Evolutionary conservation across 2,888 invertebrate genomes (phyloP).

Genomic region (Nesidiocoris tenuis): DNA sequence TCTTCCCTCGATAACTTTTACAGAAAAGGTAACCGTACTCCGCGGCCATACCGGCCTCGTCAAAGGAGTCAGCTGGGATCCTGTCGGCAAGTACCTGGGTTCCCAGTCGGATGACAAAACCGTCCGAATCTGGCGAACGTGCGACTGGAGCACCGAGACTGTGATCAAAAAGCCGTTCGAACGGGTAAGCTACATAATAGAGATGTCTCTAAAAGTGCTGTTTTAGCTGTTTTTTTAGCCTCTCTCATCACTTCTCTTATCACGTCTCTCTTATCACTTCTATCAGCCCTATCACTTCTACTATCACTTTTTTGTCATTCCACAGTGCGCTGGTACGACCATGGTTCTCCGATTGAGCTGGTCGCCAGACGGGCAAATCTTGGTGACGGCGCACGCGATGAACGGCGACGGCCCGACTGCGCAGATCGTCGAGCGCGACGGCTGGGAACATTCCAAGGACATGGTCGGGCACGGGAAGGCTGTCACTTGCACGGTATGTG

Average conservation of each 20-base stretch:
- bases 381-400: conserved; percentile 97
- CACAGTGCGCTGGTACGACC: conserved; percentile 70
- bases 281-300: too few relatives aligned
- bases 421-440: conserved; percentile 90
- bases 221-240: too few relatives aligned
- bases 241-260: too few relatives aligned
- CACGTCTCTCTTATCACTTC: too few relatives aligned
- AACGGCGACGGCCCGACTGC: conserved; percentile 97
- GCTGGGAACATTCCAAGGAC: conserved; percentile 93
- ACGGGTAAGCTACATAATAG: conserved; percentile 61
- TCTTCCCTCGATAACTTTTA: too few relatives aligned
- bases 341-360: conserved; percentile 90
- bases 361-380: conserved; percentile 97
- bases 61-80: conserved; percentile 98
- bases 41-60: conserved; percentile 91
- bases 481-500: conserved; percentile 76
- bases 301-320: too few relatives aligned
- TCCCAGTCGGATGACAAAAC: conserved; percentile 96
- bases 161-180: conserved; percentile 89
- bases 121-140: conserved; percentile 90
- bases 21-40: conserved; percentile 76
- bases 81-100: conserved; percentile 94
- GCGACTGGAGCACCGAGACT: conserved; percentile 88
- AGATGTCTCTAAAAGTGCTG: too few relatives aligned
- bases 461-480: conserved; percentile 98